Evolutionary conservation across 2,113 vertebrate genomes (phyloP).

Genomic region (Nesoenas mayeri): DNA sequence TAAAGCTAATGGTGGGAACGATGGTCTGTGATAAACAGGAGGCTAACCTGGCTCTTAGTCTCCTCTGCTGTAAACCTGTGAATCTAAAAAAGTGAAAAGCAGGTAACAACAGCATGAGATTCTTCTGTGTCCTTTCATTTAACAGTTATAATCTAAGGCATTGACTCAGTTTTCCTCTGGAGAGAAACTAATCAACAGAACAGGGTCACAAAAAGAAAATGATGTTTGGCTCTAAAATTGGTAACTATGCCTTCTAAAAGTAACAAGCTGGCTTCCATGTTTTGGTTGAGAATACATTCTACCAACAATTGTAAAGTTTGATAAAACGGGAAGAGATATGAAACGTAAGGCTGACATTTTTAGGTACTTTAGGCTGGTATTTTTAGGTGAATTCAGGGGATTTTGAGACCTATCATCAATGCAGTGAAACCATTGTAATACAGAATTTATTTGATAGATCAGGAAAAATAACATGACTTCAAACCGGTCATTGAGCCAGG

Average conservation of each 20-base stretch:
- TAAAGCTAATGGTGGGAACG: background rate
- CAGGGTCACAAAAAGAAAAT: background rate
- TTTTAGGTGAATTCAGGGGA: background rate
- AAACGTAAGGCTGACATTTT: background rate
- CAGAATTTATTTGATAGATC: background rate
- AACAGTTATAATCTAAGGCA: background rate
- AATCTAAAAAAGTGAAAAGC: background rate
- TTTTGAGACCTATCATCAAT: background rate
- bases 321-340: background rate
- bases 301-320: background rate
- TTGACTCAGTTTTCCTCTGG: background rate
- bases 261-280: background rate
- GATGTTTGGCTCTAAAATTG: background rate
- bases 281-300: background rate
- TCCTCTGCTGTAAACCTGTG: background rate
- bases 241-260: background rate
- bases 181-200: constrained; percentile 22
- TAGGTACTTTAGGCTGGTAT: no score
- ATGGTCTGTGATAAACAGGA: background rate
- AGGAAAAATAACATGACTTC: background rate
- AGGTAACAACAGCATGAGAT: background rate
- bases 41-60: background rate
- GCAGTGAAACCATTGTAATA: background rate
- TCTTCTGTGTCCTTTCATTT: background rate
- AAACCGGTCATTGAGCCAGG: background rate